Base-by-base conservation (phyloP, 2,797 vertebrate genomes). In the Fistularia tabacaria region DNA sequence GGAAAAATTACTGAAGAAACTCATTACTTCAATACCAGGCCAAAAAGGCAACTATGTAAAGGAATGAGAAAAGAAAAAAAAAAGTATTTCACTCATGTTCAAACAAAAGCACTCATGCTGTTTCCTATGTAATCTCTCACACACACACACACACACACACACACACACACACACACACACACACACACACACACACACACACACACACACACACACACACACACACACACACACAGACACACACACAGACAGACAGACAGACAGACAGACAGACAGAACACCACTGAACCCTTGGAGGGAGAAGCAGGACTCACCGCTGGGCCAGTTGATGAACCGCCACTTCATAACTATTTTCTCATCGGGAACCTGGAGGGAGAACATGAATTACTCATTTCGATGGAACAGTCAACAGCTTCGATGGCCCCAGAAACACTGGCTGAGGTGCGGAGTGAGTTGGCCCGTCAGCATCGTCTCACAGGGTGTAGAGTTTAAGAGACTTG, bases 271-370 rank as follows among this genome's bases (percentile, higher is more conserved):
- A 44, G 43, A 12, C 6, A 12, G 11, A 9, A 12, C 11, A 9
- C 4, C 11, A 45, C 9, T 45, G 11, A 12, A 13, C 12, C 10
- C 25, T 25, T 25, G 25, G 25, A 25, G 25, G 25, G 5, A 25
- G 25, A 25, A 25, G 25, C 25, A 25, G 25, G 25, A 77, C 93
- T 59, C 90, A 98, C 96, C 96, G 62, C 90, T 87, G 65, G 96
- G 96, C 96, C 96, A 98, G 64, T 93, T 93, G 79, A 95, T 98
- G 90, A 93, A 98, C 85, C 96, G 90, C 96, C 96, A 98, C 73
- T 94, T 96, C 96, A 98, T 98, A 3, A 90, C 80, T 74, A 98
- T 95, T 51, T 93, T 93, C 85, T 96, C 91, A 75, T 98, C 94
- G 6, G 91, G 90, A 36, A 95, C 88, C 96, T 98, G 73, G 39